A percentile compares a stretch with the other conserved stretches of the same genome.
Conservation (phyloP, 2,797 vertebrate genomes). For the Sebastes hubbsi region DNA sequence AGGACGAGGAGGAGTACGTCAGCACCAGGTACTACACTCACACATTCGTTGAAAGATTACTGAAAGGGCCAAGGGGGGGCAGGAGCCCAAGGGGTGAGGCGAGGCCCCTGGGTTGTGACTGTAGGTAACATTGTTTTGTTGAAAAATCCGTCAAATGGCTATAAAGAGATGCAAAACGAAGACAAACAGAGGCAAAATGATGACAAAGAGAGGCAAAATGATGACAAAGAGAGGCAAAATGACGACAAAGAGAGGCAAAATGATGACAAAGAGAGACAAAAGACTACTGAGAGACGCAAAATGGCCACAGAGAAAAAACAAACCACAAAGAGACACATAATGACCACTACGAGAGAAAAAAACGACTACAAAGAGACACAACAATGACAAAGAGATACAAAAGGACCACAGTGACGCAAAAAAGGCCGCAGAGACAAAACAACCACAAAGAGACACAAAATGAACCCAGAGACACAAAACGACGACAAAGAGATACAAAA, state of each 20-base stretch:
- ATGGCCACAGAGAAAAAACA: not conserved
- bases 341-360: too few species aligned
- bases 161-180: not conserved
- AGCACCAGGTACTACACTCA: slow-evolving; percentile 86
- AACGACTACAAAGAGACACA: not conserved
- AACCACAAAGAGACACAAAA: too few species aligned
- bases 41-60: not conserved
- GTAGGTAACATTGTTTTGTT: not conserved
- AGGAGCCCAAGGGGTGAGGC: not conserved
- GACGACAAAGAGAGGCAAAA: not conserved
- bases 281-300: not conserved
- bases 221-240: not conserved
- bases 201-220: not conserved
- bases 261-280: not conserved
- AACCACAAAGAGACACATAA: too few species aligned
- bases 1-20: slow-evolving; percentile 92
- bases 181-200: not conserved
- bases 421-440: not conserved
- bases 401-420: too few species aligned
- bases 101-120: not conserved
- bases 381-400: too few species aligned
- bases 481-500: not conserved
- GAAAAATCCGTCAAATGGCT: not conserved
- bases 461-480: not conserved
- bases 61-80: not conserved